These are phyloP conservation scores for Tokudaia muenninki DNA, from an alignment of 2,797 vertebrate species.

Conservation along the genomic window DNA sequence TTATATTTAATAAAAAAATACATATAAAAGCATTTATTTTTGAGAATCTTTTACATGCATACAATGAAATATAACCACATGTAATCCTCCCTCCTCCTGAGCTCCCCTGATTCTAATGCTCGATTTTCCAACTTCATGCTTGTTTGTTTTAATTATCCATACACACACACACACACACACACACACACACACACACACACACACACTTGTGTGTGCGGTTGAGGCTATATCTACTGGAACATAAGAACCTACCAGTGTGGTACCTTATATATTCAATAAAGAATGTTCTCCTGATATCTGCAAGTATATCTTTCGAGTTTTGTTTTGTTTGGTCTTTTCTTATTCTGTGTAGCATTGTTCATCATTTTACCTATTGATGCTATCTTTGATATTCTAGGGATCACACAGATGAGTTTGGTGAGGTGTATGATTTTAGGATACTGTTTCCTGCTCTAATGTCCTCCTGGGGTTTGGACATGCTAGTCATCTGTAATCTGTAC, in stretches of 20 bases:
- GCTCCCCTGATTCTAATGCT: not conserved
- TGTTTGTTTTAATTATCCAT: not conserved
- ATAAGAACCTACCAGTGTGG: not conserved
- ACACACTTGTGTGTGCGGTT: not conserved
- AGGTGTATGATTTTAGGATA: not conserved
- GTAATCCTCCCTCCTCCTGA: not conserved
- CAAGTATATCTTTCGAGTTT: not conserved
- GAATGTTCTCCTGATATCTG: not conserved
- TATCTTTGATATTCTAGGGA: not conserved
- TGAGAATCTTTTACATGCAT: not conserved
- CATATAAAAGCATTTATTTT: too few relatives aligned
- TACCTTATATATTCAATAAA: not conserved
- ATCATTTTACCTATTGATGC: not conserved
- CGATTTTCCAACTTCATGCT: not conserved
- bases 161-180: not conserved
- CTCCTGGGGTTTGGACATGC: not conserved
- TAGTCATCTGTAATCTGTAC: not conserved
- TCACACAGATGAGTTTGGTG: not conserved
- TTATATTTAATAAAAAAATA: too few relatives aligned
- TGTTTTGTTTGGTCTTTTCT: not conserved
- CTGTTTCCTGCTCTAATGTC: not conserved
- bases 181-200: too few relatives aligned
- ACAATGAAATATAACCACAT: not conserved
- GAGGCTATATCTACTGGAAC: not conserved
- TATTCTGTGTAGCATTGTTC: not conserved